These are phyloP conservation scores for Esperia sulphurella DNA, from an alignment of 2,888 invertebrate species.

Conservation along the genomic window DNA sequence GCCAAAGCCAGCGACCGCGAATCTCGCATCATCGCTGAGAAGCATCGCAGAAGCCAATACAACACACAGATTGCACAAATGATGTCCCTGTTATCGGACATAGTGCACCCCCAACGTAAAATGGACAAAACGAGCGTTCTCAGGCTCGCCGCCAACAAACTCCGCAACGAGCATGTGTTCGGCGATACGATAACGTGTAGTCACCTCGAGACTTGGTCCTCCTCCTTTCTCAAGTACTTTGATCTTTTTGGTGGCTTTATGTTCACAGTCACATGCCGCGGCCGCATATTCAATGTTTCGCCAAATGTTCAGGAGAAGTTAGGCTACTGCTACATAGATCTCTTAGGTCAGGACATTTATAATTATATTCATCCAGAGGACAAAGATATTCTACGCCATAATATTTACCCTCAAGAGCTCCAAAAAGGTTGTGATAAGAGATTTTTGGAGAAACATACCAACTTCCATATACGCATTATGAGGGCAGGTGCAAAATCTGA, in stretches of 20 bases:
- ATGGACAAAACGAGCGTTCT: slow-evolving; percentile 95
- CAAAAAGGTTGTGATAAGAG: slow-evolving; percentile 51
- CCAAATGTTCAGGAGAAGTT: slow-evolving; percentile 90
- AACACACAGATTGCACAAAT: slow-evolving; percentile 91
- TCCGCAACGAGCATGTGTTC: slow-evolving; percentile 87
- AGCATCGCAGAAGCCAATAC: slow-evolving; percentile 92
- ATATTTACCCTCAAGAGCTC: slow-evolving; percentile 80
- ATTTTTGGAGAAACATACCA: slow-evolving; percentile 69
- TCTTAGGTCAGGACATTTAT: slow-evolving; percentile 93
- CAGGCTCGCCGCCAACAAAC: slow-evolving; percentile 90
- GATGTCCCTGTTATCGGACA: slow-evolving; percentile 90
- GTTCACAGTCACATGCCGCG: slow-evolving; percentile 87
- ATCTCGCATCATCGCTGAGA: slow-evolving; percentile 93
- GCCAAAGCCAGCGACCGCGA: slow-evolving; percentile 85
- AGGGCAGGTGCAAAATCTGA: slow-evolving; percentile 86
- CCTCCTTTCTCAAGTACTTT: slow-evolving; percentile 80
- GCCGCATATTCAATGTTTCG: slow-evolving; percentile 92
- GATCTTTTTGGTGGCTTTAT: slow-evolving; percentile 89
- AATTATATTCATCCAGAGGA: slow-evolving; percentile 92
- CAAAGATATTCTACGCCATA: slow-evolving; percentile 84
- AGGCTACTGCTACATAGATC: slow-evolving; percentile 92
- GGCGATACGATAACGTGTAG: slow-evolving; percentile 73
- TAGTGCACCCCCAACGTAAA: slow-evolving; percentile 88
- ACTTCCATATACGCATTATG: slow-evolving; percentile 80
- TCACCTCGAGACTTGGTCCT: slow-evolving; percentile 71